Evolutionary conservation across 2,888 invertebrate species (phyloP), one percentile per base, ranked within the genome.

Genomic region (Octonoba sinensis): DNA sequence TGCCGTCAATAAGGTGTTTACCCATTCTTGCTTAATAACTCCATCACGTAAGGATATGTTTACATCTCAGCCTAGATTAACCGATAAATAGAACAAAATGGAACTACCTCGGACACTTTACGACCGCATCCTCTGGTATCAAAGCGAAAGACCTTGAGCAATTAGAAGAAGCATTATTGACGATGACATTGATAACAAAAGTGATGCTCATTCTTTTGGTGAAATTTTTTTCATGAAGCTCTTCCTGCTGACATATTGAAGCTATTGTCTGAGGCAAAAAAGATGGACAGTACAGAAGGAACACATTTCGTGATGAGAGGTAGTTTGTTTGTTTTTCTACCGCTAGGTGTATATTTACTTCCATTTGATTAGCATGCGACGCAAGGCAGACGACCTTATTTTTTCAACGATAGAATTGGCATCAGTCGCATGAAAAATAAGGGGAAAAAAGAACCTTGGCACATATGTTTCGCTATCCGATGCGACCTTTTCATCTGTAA

Each of bases 371-470:
- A 49, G 46, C 24, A 70, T 70, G 59, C 62, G 62, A 64, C 22
- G 70, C 44, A 22, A 27, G 18, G 49, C 27, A 62, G 46, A n/a
- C 73, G 79, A 57, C 79, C 79, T 73, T 81, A 73, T 73, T 81
- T 56, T n/a, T 69, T 36, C 36, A 2, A 11, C 11, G n/a, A 20
- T 56, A 22, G 49, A 15, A 22, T 54, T 76, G 54, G 15, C 62
- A n/a, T 51, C 69, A 54, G 51, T 59, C 60, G 46, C 22, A 47
- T 57, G 57, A 57, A 20, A 18, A 16, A 59, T 36, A 64, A 27
- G 51, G 49, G 57, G 60, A 60, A 76, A 79, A 64, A 81, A 59
- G 66, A 79, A 69, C 79, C 79, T 81, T 81, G 79, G 69, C 79
- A 81, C 57, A 81, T 73, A 73, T 81, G 79, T 27, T 72, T 57